Percentiles rank a stretch among this genome's conserved stretches.
Evolutionary conservation across 1,140 invertebrate species (phyloP).

Genomic region (Brachionus rubens): DNA sequence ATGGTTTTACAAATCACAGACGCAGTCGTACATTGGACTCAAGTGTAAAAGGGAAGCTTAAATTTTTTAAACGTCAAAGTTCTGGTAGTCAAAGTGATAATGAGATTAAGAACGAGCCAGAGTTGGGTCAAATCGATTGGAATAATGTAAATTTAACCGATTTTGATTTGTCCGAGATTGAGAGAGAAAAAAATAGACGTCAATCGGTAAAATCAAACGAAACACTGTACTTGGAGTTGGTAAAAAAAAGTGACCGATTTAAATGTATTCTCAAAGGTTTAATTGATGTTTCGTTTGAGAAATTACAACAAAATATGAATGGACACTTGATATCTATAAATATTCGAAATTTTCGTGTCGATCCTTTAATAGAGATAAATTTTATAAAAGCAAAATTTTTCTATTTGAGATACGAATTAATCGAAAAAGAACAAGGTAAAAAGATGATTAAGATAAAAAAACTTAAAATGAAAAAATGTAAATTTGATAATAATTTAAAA

Average conservation of each 20-base stretch:
- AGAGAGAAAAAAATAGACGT: not conserved
- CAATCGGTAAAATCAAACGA: not conserved
- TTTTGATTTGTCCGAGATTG: not conserved
- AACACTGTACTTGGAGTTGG: not conserved
- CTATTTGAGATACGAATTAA: conserved; percentile 29
- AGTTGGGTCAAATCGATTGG: no score
- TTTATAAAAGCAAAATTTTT: conserved; percentile 16
- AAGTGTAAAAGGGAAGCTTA: no score
- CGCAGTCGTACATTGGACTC: conserved; percentile 21
- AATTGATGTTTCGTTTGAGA: conserved; percentile 23
- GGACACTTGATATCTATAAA: conserved; percentile 37
- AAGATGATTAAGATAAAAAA: not conserved
- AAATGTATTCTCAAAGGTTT: not conserved
- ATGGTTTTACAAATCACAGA: not conserved
- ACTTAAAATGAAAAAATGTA: conserved; percentile 37
- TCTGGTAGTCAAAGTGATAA: no score
- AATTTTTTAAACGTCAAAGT: no score
- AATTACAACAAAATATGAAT: conserved; percentile 22
- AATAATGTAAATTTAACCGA: not conserved
- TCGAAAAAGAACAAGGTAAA: not conserved
- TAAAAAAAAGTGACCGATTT: not conserved
- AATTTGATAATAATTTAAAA: conserved; percentile 44
- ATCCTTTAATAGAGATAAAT: conserved; percentile 38
- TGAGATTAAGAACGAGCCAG: no score
- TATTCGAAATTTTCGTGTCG: conserved; percentile 1